phyloP scores from a whole-genome alignment of 2,113 vertebrate genomes.

The Sturnira hondurensis region DNA sequence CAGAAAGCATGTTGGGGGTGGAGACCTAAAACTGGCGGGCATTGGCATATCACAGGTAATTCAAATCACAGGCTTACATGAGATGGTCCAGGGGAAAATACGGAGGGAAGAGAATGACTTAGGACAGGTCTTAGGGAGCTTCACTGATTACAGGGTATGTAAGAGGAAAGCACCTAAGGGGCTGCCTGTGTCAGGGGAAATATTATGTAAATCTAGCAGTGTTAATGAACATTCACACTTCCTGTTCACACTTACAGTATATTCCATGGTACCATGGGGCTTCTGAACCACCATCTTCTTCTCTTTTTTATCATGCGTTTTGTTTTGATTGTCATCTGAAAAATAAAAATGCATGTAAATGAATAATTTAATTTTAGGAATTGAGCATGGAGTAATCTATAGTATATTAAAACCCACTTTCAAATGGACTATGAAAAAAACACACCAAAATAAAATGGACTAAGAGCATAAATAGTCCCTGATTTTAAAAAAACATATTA shows the following conservation, averaged over 20 bases:
- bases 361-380: slow-evolving; percentile 34
- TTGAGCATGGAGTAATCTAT: not conserved
- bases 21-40: not conserved
- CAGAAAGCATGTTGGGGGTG: not conserved
- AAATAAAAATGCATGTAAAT: slow-evolving; percentile 40
- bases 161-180: not conserved
- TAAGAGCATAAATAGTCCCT: not conserved
- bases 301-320: slow-evolving; percentile 86
- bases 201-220: not conserved
- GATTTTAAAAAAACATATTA: not conserved
- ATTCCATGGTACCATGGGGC: slow-evolving; percentile 83
- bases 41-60: not conserved
- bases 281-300: slow-evolving; percentile 87
- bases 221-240: not conserved
- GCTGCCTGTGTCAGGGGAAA: not conserved
- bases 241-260: slow-evolving; percentile 79
- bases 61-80: not conserved
- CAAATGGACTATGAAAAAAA: not conserved
- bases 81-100: not conserved
- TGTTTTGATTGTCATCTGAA: slow-evolving; percentile 85
- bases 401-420: not conserved
- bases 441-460: not conserved
- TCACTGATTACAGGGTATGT: not conserved
- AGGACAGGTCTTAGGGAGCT: not conserved
- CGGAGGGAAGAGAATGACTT: not conserved